Conservation (phyloP, 2,888 invertebrate species). For the Smittia aterrima region DNA sequence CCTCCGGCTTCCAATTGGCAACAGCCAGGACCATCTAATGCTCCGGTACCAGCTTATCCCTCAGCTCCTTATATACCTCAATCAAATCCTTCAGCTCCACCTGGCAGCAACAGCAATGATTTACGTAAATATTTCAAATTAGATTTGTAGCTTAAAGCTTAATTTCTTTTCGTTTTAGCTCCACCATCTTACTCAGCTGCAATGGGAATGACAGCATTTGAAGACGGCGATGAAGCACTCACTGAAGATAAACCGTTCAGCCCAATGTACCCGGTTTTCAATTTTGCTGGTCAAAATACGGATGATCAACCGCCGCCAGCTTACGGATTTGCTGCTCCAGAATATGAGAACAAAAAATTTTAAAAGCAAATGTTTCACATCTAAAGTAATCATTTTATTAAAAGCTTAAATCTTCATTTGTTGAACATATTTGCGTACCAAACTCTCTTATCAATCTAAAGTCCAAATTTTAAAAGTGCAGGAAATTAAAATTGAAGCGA, state of each 20-base stretch:
- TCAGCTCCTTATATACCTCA: background rate
- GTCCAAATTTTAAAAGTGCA: no score
- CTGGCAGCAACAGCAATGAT: background rate
- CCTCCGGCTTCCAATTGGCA: background rate
- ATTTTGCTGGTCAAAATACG: background rate
- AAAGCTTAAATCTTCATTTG: no score
- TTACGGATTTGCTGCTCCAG: background rate
- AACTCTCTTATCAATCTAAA: no score
- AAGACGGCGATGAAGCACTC: conserved; percentile 25
- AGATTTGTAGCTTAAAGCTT: background rate
- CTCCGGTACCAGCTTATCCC: background rate
- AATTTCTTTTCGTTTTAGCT: background rate
- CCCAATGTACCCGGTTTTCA: conserved; percentile 26
- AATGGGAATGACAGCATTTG: background rate
- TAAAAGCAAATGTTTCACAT: background rate
- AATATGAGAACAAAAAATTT: background rate
- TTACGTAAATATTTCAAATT: background rate
- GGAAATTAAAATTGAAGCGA: no score
- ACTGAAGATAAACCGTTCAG: conserved; percentile 30
- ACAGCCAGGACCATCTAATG: background rate
- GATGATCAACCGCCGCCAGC: background rate
- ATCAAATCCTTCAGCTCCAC: background rate
- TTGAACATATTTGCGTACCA: no score
- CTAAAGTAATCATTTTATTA: background rate
- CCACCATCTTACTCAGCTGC: conserved; percentile 36